Percentiles rank a stretch among this genome's conserved stretches.
These are phyloP conservation scores for Sarotherodon lohbergeri DNA, from an alignment of 2,113 vertebrate genomes.

Conservation along the genomic window DNA sequence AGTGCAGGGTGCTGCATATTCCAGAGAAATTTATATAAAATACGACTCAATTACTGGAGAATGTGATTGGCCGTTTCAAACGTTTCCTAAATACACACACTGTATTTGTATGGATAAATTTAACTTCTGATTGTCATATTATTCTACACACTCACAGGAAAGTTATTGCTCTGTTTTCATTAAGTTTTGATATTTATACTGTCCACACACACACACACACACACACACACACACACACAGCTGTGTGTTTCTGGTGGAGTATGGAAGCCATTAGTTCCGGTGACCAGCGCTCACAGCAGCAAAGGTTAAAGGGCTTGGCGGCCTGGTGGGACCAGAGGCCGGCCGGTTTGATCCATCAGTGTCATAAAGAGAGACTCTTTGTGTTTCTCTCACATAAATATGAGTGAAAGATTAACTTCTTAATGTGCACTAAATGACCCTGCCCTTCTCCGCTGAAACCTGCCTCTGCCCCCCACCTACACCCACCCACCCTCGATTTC, in stretches of 20 bases:
- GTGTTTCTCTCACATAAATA: neutral
- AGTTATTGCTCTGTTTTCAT: neutral
- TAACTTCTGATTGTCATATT: neutral
- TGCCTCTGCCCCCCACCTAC: neutral
- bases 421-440: slow-evolving; percentile 50
- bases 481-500: neutral
- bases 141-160: neutral
- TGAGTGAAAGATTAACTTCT: slow-evolving; percentile 57
- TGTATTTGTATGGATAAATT: neutral
- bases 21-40: neutral
- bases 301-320: slow-evolving; percentile 26
- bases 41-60: neutral
- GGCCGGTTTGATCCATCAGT: slow-evolving; percentile 59
- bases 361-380: slow-evolving; percentile 16
- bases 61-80: neutral
- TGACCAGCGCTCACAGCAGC: slow-evolving; percentile 42
- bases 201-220: neutral
- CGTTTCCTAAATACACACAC: neutral
- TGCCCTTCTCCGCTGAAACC: neutral
- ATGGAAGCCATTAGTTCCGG: slow-evolving; percentile 57
- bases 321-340: slow-evolving; percentile 31
- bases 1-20: neutral
- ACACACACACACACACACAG: neutral
- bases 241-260: slow-evolving; percentile 10
- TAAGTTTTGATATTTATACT: neutral